Base-by-base conservation (phyloP, 2,113 vertebrate species). In the Plectropomus leopardus region DNA sequence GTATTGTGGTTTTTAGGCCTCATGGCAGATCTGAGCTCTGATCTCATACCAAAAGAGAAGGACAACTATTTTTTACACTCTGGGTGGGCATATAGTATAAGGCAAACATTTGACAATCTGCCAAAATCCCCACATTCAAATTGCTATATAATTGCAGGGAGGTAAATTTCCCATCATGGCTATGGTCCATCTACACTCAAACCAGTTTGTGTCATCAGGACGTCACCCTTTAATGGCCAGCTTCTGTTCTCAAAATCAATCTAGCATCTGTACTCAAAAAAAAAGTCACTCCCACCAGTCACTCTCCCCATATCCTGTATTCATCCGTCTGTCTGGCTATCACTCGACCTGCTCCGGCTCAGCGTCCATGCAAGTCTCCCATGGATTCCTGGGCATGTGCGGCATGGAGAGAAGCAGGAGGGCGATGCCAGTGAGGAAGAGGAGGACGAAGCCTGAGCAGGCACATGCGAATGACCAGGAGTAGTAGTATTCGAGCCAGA, bases 311-410 rank as follows among this genome's bases (percentile, higher is more conserved):
- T 26, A 21, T 72, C 59, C 59, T 48, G 45, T 8, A 1, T 71
- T 77, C 42, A 8, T 54, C 59, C 24, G 23, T 68, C 45, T 8
- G 2, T 51, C 45, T 5, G 1, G 11, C 47, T 16, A 7, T 94
- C 90, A 95, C 88, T 95, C 92, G 0, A 77, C 92, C 61, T 94
- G 90, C 23, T 99, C 97, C 0, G 96, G 97, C 44, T 98, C 97
- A 0, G 97, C 97, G 0, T 99, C 98, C 97, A 98, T 99, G 94
- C 98, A 99, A 32, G 95, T 96, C 92, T 99, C 98, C 98, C 98
- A 99, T 2, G 98, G 97, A 87, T 99, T 98, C 90, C 92, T 95
- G 67, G 98, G 98, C 96, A 99, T 98, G 24, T 96, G 97, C 14
- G 98, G 98, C 95, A 99, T 96, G 4, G 98, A 97, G 60, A 99